Evolutionary conservation across 2,797 vertebrate genomes (phyloP).

Genomic region (Halcyon badia): DNA sequence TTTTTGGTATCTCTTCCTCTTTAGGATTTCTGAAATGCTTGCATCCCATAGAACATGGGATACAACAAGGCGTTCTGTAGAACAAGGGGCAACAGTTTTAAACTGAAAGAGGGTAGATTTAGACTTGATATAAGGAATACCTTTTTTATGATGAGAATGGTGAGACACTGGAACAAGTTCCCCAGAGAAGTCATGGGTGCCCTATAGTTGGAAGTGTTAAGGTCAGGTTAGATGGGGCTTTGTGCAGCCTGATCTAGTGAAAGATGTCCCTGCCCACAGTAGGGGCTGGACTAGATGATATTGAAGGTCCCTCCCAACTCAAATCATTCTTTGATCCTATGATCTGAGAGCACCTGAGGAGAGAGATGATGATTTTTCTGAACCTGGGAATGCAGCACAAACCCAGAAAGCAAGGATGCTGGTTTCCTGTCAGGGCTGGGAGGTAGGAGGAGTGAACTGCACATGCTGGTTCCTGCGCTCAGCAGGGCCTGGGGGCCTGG

Average conservation of each 20-base stretch:
- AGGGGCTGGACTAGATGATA: rapidly evolving
- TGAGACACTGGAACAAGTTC: neutral
- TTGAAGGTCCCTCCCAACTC: neutral
- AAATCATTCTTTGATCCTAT: neutral
- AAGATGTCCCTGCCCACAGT: neutral
- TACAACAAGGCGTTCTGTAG: too few relatives aligned
- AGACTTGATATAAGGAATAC: neutral
- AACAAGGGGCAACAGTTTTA: neutral
- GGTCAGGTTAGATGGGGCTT: rapidly evolving
- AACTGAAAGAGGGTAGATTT: neutral
- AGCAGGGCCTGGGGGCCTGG: neutral
- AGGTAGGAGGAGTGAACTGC: neutral
- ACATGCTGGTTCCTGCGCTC: neutral
- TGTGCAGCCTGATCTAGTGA: rapidly evolving
- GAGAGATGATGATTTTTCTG: neutral
- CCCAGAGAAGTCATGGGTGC: neutral
- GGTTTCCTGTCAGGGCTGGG: neutral
- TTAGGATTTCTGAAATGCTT: conserved; percentile 77
- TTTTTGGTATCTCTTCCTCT: conserved; percentile 66
- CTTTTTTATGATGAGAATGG: rapidly evolving
- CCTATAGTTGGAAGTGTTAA: neutral
- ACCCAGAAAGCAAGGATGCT: neutral
- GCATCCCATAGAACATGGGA: conserved; percentile 55
- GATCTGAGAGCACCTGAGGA: neutral
- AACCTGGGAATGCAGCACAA: neutral